phyloP scores from a whole-genome alignment of 2,888 invertebrate species.

The Poecilobothrus nobilitatus region DNA sequence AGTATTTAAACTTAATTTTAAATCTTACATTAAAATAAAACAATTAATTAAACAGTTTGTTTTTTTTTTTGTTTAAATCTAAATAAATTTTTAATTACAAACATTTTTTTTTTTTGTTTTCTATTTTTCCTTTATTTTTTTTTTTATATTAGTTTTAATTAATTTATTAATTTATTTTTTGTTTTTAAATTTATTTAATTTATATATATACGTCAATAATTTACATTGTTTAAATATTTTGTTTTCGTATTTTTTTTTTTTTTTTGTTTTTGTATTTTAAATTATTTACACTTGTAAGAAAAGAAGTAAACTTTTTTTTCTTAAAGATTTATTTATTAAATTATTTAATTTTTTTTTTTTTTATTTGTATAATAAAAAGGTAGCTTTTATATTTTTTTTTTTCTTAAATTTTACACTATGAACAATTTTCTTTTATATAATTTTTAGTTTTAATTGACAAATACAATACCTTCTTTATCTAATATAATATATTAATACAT shows the following conservation, averaged over 20 bases:
- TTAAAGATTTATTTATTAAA: too few relatives aligned
- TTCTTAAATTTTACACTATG: conserved; percentile 1
- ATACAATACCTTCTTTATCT: not conserved
- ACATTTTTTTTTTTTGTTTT: not conserved
- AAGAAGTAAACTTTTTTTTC: not conserved
- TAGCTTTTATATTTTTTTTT: not conserved
- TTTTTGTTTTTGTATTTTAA: not conserved
- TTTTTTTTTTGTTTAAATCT: too few relatives aligned
- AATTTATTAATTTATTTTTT: not conserved
- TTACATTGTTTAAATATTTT: not conserved
- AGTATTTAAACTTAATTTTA: not conserved
- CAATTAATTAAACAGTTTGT: not conserved
- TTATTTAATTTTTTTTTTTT: too few relatives aligned
- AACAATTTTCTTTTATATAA: not conserved
- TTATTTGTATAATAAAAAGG: not conserved
- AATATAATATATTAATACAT: not conserved
- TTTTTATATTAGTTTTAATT: not conserved
- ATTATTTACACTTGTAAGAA: not conserved
- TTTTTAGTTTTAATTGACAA: not conserved
- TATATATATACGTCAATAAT: not conserved
- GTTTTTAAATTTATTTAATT: not conserved
- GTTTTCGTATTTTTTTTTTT: not conserved
- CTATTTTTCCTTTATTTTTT: not conserved
- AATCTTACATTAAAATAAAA: not conserved
- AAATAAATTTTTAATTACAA: not conserved